phyloP scores from a whole-genome alignment of 2,797 vertebrate genomes.

The Lateolabrax maculatus region DNA sequence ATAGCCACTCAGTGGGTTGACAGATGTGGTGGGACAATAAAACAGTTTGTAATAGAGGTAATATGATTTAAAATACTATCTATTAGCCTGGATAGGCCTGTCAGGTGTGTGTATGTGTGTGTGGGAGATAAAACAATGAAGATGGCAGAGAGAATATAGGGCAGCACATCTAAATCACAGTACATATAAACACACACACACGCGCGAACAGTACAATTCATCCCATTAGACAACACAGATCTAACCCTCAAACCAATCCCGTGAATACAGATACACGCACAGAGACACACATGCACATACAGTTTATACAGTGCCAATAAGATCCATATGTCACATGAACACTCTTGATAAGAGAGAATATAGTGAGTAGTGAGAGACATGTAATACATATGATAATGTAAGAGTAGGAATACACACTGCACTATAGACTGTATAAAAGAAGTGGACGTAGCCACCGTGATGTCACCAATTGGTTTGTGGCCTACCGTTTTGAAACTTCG shows the following conservation, averaged over 20 bases:
- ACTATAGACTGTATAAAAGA: no score
- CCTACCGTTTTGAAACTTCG: no score
- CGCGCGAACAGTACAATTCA: conserved; percentile 48
- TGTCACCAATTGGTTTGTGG: no score
- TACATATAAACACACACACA: conserved; percentile 23
- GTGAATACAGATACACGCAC: conserved; percentile 44
- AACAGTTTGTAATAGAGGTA: conserved; percentile 99
- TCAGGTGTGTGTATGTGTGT: conserved; percentile 71
- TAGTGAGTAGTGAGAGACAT: conserved; percentile 21
- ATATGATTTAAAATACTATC: conserved; percentile 99
- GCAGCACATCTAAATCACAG: conserved; percentile 75
- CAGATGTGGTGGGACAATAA: conserved; percentile 93
- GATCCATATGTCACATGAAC: conserved; percentile 55
- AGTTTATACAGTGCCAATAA: conserved; percentile 55
- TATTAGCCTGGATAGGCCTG: conserved; percentile 88
- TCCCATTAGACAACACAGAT: conserved; percentile 67
- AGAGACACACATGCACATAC: conserved; percentile 33
- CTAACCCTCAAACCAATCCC: conserved; percentile 47
- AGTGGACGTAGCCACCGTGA: no score
- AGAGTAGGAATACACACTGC: not conserved
- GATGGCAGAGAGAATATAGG: conserved; percentile 80
- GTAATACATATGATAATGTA: conserved; percentile 30
- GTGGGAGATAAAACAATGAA: conserved; percentile 76
- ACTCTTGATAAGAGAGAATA: conserved; percentile 54
- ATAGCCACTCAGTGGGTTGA: conserved; percentile 86